A percentile compares a stretch with the other conserved stretches of the same genome.
Conservation (phyloP, 1,140 invertebrate genomes). For the Dufourea novaeangliae region DNA sequence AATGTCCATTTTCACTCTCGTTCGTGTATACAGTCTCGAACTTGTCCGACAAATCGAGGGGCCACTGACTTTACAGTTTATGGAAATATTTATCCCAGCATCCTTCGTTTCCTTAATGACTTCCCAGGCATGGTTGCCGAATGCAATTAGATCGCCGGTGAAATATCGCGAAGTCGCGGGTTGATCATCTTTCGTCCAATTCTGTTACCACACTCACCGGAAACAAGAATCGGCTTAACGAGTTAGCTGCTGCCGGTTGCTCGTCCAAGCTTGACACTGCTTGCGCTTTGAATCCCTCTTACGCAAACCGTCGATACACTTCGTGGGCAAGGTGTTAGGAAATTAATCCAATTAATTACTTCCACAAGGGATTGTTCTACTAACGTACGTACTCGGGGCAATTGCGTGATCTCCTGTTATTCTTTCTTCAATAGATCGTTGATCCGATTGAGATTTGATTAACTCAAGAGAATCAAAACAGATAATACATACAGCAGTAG, state of each 20-base stretch:
- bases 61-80: not conserved
- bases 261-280: slow-evolving; percentile 40
- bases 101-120: not conserved
- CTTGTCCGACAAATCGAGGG: not conserved
- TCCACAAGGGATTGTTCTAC: not conserved
- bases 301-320: slow-evolving; percentile 33
- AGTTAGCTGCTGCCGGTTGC: slow-evolving; percentile 30
- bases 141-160: not conserved
- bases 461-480: too few species aligned
- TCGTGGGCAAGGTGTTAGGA: slow-evolving; percentile 16
- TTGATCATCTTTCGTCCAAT: not conserved
- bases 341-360: slow-evolving; percentile 27
- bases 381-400: too few species aligned
- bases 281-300: slow-evolving; percentile 26
- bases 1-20: not conserved
- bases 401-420: too few species aligned
- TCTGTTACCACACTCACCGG: slow-evolving; percentile 40
- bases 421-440: too few species aligned
- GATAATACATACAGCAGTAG: too few species aligned
- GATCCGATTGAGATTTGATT: too few species aligned
- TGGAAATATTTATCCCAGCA: not conserved
- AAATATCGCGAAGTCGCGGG: not conserved
- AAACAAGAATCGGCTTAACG: slow-evolving; percentile 50
- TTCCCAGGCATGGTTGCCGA: not conserved
- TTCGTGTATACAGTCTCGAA: not conserved